phyloP scores from a whole-genome alignment of 2,888 invertebrate species.

The Machimus atricapillus region DNA sequence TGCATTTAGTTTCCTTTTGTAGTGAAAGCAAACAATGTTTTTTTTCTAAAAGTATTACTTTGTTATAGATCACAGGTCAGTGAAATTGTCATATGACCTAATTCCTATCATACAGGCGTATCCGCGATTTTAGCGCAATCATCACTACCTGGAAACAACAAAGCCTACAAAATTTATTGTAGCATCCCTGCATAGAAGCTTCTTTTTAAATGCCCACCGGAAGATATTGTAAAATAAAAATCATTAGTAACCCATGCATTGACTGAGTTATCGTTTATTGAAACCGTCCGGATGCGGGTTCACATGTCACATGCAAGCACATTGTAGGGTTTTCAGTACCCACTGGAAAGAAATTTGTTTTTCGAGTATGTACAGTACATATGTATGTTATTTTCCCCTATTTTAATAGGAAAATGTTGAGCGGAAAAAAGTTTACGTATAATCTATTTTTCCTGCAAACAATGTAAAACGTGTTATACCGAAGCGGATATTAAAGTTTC shows the following conservation, averaged over 20 bases:
- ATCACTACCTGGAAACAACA: no score
- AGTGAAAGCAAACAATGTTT: no score
- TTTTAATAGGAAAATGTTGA: neutral
- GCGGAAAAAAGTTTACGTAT: neutral
- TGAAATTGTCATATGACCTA: no score
- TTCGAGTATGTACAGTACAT: no score
- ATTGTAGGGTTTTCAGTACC: neutral
- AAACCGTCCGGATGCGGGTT: neutral
- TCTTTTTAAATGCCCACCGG: neutral
- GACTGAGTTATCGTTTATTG: neutral
- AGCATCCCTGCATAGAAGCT: neutral
- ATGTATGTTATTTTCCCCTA: neutral
- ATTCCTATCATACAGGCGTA: no score
- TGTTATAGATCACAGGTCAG: no score
- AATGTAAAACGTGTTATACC: neutral
- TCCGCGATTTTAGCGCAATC: no score
- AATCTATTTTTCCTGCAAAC: neutral
- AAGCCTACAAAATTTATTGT: neutral
- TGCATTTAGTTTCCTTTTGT: no score
- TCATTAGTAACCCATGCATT: neutral
- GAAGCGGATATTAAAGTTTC: neutral
- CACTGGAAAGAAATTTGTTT: neutral
- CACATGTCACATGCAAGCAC: neutral
- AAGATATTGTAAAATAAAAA: neutral
- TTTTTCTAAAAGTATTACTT: no score